Percentiles rank a stretch among this genome's conserved stretches.
Conservation (phyloP, 2,888 invertebrate genomes). For the Philaethria dido region DNA sequence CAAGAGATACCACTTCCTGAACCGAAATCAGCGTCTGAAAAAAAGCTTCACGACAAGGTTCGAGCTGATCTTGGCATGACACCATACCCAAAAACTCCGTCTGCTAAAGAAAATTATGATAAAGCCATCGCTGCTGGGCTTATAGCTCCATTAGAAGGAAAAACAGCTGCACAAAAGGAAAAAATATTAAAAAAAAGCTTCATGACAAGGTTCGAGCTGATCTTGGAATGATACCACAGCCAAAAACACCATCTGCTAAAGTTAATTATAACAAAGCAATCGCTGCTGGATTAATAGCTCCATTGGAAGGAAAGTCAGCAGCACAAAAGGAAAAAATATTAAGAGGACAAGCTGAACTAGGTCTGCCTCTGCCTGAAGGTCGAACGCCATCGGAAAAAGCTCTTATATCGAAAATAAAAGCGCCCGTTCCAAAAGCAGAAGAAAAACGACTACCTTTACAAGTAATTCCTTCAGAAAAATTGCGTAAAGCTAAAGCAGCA, state of each 20-base stretch:
- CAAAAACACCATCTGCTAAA: slow-evolving; percentile 40
- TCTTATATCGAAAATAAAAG: slow-evolving; percentile 45
- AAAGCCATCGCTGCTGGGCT: slow-evolving; percentile 46
- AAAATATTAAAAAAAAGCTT: slow-evolving; percentile 49
- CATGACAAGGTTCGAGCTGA: slow-evolving; percentile 49
- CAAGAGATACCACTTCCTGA: slow-evolving; percentile 42
- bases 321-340: slow-evolving; percentile 51
- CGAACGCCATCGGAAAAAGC: slow-evolving; percentile 50
- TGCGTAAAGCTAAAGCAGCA: slow-evolving; percentile 40
- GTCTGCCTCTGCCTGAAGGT: slow-evolving; percentile 50
- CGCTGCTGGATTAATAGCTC: slow-evolving; percentile 48
- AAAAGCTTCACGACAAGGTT: slow-evolving; percentile 47
- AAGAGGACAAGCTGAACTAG: slow-evolving; percentile 44
- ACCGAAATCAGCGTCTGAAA: slow-evolving; percentile 45
- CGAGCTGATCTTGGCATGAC: slow-evolving; percentile 49
- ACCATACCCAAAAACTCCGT: slow-evolving; percentile 44
- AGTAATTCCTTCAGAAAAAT: slow-evolving; percentile 28
- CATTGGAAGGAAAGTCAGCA: slow-evolving; percentile 49
- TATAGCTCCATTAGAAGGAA: slow-evolving; percentile 52
- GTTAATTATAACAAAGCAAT: slow-evolving; percentile 42
- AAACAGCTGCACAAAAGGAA: slow-evolving; percentile 48
- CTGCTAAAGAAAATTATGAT: slow-evolving; percentile 43
- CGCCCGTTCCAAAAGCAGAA: not conserved
- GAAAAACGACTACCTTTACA: slow-evolving; percentile 34
- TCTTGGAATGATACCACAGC: slow-evolving; percentile 50